Conservation (phyloP, 2,888 invertebrate species). For the Aphodius sticticus region DNA sequence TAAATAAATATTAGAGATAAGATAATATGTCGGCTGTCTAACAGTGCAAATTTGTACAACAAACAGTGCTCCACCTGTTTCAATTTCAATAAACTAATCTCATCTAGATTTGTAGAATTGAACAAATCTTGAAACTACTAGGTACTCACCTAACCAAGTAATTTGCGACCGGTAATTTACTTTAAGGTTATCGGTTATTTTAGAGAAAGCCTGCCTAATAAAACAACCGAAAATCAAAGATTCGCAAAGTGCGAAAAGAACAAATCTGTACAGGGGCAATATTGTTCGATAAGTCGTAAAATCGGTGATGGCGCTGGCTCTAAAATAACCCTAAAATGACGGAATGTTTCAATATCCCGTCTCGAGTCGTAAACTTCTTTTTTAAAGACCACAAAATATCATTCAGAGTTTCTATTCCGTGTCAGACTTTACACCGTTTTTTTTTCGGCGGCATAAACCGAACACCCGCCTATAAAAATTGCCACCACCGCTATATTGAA, state of each 20-base stretch:
- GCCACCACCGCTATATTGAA: neutral
- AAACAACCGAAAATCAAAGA: neutral
- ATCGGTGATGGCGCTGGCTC: neutral
- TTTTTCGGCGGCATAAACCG: neutral
- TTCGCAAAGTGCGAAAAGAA: neutral
- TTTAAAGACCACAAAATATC: neutral
- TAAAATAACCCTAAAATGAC: neutral
- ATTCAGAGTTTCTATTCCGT: neutral
- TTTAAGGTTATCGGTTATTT: no score
- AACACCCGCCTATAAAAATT: neutral
- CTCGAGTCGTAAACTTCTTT: neutral
- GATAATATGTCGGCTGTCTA: no score
- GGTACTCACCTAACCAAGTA: no score
- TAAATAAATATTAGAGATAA: no score
- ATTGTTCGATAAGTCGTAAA: constrained; percentile 4
- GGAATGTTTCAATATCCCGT: neutral
- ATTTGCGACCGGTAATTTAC: no score
- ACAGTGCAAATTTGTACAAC: no score
- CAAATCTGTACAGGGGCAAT: neutral
- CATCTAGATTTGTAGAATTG: no score
- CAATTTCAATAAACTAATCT: no score
- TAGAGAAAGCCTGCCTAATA: neutral
- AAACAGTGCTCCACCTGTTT: no score
- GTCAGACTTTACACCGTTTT: neutral
- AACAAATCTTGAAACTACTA: no score